A percentile compares a stretch with the other conserved stretches of the same genome.
phyloP scores from a whole-genome alignment of 1,140 invertebrate species.

The Kradibia gibbosae region DNA sequence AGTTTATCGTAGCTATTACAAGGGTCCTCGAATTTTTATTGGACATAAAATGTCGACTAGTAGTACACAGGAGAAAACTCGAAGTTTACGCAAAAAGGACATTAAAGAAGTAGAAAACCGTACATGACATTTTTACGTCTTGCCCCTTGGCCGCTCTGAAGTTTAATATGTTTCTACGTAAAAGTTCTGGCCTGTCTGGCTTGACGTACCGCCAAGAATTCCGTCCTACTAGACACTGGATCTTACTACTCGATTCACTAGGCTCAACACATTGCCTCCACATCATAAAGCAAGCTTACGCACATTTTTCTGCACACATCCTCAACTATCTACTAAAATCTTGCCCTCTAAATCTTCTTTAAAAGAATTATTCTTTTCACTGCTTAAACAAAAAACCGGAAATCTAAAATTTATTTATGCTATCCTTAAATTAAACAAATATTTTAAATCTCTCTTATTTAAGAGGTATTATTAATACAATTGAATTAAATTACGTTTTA shows the following conservation, averaged over 20 bases:
- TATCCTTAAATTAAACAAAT: too few species aligned
- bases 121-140: slow-evolving; percentile 29
- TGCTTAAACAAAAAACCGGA: too few species aligned
- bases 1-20: slow-evolving; percentile 37
- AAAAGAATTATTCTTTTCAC: not conserved
- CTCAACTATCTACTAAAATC: not conserved
- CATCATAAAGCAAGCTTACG: slow-evolving; percentile 24
- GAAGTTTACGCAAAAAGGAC: not conserved
- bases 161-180: slow-evolving; percentile 37
- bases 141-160: not conserved
- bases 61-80: slow-evolving; percentile 13
- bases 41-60: slow-evolving; percentile 22
- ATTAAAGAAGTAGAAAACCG: slow-evolving; percentile 27
- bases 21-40: slow-evolving; percentile 28
- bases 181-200: not conserved
- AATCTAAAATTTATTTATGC: too few species aligned
- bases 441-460: not conserved
- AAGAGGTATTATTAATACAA: too few species aligned
- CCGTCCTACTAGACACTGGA: slow-evolving; percentile 24
- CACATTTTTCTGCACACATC: slow-evolving; percentile 27
- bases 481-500: too few species aligned
- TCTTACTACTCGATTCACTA: slow-evolving; percentile 31
- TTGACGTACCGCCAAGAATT: not conserved
- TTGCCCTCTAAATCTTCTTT: slow-evolving; percentile 15
- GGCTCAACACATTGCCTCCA: not conserved